These are phyloP conservation scores for Macropis europaea DNA, from an alignment of 2,888 invertebrate species.

Conservation along the genomic window DNA sequence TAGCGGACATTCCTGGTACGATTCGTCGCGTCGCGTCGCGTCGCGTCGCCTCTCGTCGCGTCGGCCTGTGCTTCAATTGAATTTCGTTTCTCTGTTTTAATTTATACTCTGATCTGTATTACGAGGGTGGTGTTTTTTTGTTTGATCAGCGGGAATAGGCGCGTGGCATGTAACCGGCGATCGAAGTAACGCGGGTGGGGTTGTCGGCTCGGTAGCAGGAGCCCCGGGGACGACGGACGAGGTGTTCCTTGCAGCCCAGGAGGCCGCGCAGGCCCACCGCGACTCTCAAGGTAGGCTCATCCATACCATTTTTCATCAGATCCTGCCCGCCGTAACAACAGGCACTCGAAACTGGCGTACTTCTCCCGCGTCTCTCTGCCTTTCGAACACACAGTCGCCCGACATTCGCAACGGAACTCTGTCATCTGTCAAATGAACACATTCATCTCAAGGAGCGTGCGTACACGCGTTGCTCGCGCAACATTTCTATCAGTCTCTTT, in stretches of 20 bases:
- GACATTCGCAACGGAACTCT: too few relatives aligned
- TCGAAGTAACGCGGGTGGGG: constrained; percentile 84
- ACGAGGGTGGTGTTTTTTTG: constrained; percentile 48
- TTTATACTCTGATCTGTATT: not conserved
- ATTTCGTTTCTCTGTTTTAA: constrained; percentile 34
- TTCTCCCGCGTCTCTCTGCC: not conserved
- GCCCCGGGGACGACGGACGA: constrained; percentile 84
- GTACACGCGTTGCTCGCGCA: too few relatives aligned
- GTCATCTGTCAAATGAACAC: not conserved
- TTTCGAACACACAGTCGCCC: not conserved
- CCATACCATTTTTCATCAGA: constrained; percentile 76
- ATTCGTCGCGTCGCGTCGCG: not conserved
- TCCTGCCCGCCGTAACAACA: constrained; percentile 74
- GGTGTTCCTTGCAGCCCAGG: constrained; percentile 91
- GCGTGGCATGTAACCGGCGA: constrained; percentile 91
- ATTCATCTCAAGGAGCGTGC: not conserved
- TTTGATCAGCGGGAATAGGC: constrained; percentile 85
- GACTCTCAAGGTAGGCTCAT: constrained; percentile 94
- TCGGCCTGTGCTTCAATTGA: not conserved
- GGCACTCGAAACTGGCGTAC: constrained; percentile 64
- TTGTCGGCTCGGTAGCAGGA: constrained; percentile 74
- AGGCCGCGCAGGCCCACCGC: constrained; percentile 88
- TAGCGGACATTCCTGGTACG: not conserved
- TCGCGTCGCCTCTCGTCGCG: not conserved
- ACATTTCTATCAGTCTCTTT: too few relatives aligned